Evolutionary conservation across 2,797 vertebrate genomes (phyloP).

Genomic region (Anniella stebbinsi): DNA sequence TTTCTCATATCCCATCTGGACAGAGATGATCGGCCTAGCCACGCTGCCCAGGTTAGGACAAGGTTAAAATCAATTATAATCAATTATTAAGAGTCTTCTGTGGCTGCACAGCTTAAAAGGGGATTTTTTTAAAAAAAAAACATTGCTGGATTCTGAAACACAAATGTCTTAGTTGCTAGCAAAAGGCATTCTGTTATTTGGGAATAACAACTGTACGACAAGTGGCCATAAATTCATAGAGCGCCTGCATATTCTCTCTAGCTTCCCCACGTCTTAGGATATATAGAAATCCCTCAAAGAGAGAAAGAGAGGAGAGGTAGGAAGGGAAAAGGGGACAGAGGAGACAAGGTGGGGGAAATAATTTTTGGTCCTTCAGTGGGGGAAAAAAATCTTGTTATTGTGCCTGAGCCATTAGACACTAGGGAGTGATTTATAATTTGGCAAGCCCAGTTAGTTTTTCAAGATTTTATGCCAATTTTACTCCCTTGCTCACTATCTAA

Average conservation of each 20-base stretch:
- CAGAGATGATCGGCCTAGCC: conserved; percentile 86
- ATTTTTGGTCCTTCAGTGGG: conserved; percentile 37
- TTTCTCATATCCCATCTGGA: conserved; percentile 84
- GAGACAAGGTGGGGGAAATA: conserved; percentile 42
- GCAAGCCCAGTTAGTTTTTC: conserved; percentile 65
- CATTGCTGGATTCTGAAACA: conserved; percentile 73
- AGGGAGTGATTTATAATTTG: conserved; percentile 69
- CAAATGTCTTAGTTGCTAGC: conserved; percentile 69
- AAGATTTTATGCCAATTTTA: conserved; percentile 64
- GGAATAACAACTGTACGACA: conserved; percentile 69
- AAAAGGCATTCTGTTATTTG: conserved; percentile 70
- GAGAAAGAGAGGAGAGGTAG: conserved; percentile 22
- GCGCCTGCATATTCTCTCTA: conserved; percentile 57
- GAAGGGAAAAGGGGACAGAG: conserved; percentile 25
- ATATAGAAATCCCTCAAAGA: conserved; percentile 55
- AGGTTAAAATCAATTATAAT: conserved; percentile 96
- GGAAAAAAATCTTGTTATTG: conserved; percentile 60
- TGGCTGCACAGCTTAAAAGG: conserved; percentile 80
- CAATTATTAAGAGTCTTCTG: conserved; percentile 92
- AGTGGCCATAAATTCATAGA: conserved; percentile 67
- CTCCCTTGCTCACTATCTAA: conserved; percentile 37
- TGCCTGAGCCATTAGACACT: conserved; percentile 58
- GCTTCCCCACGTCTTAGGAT: conserved; percentile 52
- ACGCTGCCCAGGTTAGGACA: conserved; percentile 87
- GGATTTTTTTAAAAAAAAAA: conserved; percentile 74